Conservation (phyloP, 2,797 vertebrate species). For the Ceyx erithaca region DNA sequence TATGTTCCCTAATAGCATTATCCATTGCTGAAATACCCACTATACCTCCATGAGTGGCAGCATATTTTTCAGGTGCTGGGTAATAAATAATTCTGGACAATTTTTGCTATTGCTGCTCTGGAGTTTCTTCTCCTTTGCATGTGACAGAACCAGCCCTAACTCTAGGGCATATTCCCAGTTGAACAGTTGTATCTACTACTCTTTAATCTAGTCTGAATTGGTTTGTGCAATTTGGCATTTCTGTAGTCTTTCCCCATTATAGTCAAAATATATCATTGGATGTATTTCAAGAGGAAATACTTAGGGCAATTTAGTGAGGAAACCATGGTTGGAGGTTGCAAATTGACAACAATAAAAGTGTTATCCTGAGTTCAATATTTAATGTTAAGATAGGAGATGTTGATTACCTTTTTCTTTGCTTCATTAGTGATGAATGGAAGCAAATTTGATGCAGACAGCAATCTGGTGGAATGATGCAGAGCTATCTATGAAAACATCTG, state of each 20-base stretch:
- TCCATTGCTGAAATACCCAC: neutral
- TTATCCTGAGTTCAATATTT: constrained; percentile 55
- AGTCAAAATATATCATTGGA: constrained; percentile 7
- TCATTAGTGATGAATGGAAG: constrained; percentile 80
- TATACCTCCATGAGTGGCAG: neutral
- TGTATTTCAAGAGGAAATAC: constrained; percentile 4
- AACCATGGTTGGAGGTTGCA: constrained; percentile 6
- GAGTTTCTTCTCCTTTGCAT: neutral
- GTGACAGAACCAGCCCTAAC: neutral
- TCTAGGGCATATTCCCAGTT: neutral
- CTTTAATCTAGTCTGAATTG: neutral
- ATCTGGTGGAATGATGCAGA: constrained; percentile 79
- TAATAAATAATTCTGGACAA: neutral
- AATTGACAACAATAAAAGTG: constrained; percentile 51
- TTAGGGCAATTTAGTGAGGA: constrained; percentile 16
- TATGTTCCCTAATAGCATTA: neutral
- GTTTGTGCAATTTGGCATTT: neutral
- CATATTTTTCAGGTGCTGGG: neutral
- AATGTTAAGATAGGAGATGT: constrained; percentile 67
- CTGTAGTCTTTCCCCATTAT: neutral
- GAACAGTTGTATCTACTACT: neutral
- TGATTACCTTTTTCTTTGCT: constrained; percentile 80
- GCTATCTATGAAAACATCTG: constrained; percentile 79
- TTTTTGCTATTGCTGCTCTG: neutral
- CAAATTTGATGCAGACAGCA: constrained; percentile 78